These are phyloP conservation scores for Habroteleia sp. DNA, from an alignment of 2,888 invertebrate species.

Conservation along the genomic window DNA sequence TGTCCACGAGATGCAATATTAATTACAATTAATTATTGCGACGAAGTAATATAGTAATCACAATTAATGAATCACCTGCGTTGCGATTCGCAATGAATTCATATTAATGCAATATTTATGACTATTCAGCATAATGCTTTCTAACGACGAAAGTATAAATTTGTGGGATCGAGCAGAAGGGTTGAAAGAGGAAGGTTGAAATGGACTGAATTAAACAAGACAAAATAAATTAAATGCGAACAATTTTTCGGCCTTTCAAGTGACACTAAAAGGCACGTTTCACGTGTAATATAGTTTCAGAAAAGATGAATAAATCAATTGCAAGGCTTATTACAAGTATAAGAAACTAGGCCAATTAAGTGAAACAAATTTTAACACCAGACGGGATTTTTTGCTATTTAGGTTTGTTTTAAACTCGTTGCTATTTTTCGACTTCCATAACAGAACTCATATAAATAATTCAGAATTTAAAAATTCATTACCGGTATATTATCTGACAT, in stretches of 20 bases:
- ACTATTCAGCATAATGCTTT: conserved; percentile 19
- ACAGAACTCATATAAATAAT: too few relatives aligned
- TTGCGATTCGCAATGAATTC: conserved; percentile 38
- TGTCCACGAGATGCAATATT: conserved; percentile 50
- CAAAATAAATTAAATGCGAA: conserved; percentile 2
- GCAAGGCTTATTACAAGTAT: conserved; percentile 1
- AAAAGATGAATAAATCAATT: conserved; percentile 9
- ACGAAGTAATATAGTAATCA: conserved; percentile 48
- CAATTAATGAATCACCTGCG: conserved; percentile 42
- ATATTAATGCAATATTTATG: conserved; percentile 36
- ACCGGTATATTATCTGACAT: too few relatives aligned
- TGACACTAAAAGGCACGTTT: conserved; percentile 47
- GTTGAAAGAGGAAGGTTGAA: neutral
- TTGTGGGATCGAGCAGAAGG: neutral
- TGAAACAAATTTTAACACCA: conserved; percentile 17
- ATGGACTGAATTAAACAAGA: conserved; percentile 1
- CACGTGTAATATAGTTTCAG: conserved; percentile 1
- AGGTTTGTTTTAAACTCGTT: too few relatives aligned
- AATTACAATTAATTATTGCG: conserved; percentile 61
- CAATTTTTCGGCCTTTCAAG: conserved; percentile 45
- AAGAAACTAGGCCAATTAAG: conserved; percentile 41
- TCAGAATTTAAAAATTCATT: too few relatives aligned
- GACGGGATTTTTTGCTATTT: too few relatives aligned
- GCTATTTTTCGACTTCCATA: too few relatives aligned
- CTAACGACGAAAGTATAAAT: conserved; percentile 13